phyloP scores from a whole-genome alignment of 1,140 invertebrate species.

The honey bee (Apis mellifera) region Amel_HAv3.1 CM009943.2:6671501-6672000 shows the following conservation, averaged over 20 bases:
- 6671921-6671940: neutral
- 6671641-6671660: neutral
- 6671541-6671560: too few species aligned
- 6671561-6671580: neutral
- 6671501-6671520: too few species aligned
- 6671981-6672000: neutral
- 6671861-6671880: neutral
- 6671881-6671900: neutral
- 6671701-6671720: neutral
- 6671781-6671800: neutral
- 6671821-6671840: neutral
- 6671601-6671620: neutral
- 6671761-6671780: too few species aligned
- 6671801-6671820: neutral
- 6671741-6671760: neutral
- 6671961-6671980: slow-evolving; percentile 5
- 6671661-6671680: neutral
- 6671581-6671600: neutral
- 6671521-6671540: too few species aligned
- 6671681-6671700: neutral
- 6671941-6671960: neutral
- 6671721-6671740: neutral
- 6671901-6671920: slow-evolving; percentile 16
- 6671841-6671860: neutral
- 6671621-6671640: too few species aligned